Percentiles rank a stretch among this genome's conserved stretches.
Conservation (phyloP, 2,888 invertebrate species). For the Phorcus lineatus region DNA sequence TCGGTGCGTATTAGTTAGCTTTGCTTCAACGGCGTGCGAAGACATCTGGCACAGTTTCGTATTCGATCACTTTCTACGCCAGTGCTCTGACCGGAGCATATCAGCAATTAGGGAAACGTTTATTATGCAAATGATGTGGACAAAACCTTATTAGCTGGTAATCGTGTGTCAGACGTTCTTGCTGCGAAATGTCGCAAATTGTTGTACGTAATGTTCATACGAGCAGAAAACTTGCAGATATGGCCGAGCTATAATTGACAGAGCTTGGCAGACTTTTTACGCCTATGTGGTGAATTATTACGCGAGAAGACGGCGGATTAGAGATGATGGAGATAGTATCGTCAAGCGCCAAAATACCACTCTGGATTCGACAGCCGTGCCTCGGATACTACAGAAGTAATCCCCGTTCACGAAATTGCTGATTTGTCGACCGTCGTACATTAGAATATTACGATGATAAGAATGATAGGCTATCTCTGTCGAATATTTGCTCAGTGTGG, state of each 20-base stretch:
- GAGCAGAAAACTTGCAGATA: constrained; percentile 14
- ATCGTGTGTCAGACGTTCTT: neutral
- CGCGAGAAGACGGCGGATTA: neutral
- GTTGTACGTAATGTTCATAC: constrained; percentile 3
- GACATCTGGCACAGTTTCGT: neutral
- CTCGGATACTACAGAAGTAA: neutral
- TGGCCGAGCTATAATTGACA: neutral
- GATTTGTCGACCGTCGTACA: neutral
- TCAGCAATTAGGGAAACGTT: neutral
- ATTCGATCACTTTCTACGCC: neutral
- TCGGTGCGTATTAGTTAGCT: neutral
- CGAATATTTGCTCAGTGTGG: neutral
- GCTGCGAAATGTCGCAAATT: constrained; percentile 1
- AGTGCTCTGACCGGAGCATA: neutral
- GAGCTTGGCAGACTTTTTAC: neutral
- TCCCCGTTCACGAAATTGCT: constrained; percentile 12
- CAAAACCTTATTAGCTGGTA: neutral
- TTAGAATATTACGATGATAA: constrained; percentile 1
- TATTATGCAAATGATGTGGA: constrained; percentile 1
- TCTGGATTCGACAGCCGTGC: constrained; percentile 9
- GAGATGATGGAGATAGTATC: neutral
- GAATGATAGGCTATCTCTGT: neutral
- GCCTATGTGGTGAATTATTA: constrained; percentile 17
- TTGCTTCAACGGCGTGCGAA: neutral
- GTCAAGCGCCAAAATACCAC: constrained; percentile 12